These are phyloP conservation scores for Sapayoa aenigma DNA, from an alignment of 2,113 vertebrate genomes.

Conservation along the genomic window DNA sequence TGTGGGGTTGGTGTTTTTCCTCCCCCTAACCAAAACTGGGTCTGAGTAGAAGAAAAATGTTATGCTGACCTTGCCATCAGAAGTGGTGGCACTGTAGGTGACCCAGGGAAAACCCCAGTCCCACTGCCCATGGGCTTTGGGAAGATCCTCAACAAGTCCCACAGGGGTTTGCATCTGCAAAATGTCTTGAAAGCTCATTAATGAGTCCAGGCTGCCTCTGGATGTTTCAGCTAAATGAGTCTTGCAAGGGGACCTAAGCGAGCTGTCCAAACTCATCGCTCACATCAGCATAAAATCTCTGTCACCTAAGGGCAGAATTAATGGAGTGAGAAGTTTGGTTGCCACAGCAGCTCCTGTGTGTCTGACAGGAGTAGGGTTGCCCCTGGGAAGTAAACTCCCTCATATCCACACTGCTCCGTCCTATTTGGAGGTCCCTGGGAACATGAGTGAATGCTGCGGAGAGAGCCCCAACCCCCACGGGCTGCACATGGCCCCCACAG, in stretches of 20 bases:
- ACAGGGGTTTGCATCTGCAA: neutral
- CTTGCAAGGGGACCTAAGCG: neutral
- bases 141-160: neutral
- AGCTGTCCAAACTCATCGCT: neutral
- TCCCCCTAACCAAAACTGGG: neutral
- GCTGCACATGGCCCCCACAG: neutral
- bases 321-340: neutral
- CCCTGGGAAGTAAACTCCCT: neutral
- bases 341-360: neutral
- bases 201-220: neutral
- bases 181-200: neutral
- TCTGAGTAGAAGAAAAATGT: neutral
- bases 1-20: neutral
- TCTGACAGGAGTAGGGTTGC: neutral
- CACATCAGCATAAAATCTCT: neutral
- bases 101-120: neutral
- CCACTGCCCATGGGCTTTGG: neutral
- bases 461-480: neutral
- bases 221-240: neutral
- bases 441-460: neutral
- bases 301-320: neutral
- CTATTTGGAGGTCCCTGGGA: neutral
- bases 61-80: neutral
- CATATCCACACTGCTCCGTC: fast-evolving
- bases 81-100: neutral